Base-by-base conservation (phyloP, 2,113 vertebrate species). In the Corythornis vintsioides region DNA sequence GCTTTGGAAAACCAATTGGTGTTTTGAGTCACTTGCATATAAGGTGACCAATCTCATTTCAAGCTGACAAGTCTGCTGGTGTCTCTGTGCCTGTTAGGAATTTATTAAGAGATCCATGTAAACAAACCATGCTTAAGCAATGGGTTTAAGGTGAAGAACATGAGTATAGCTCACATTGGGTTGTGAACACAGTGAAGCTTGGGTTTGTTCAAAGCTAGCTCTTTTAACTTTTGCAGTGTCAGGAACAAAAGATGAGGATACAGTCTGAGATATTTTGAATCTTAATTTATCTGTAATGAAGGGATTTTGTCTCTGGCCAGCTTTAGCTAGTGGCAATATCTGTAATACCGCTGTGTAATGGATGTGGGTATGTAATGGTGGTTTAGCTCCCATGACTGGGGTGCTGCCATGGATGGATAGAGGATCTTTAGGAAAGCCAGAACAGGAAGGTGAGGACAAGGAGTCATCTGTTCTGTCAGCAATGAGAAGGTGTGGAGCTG, bases 381-480 rank as follows among this genome's bases (percentile, higher is more conserved):
- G 47, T 22, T 29, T 50, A 33, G 29, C 20, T 82, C 8, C 4
- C 5, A 0, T 56, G 63, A 11, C 59, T 56, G 63, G 52, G 24
- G 3, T 69, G 43, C n/a, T 83, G 56, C 45, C 5, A 0, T 15
- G 60, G 45, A 24, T 53, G 56, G 52, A 29, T 11, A 22, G 55
- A 20, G 26, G 56, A 42, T 70, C 35, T 42, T 22, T 12, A 82
- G 38, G 43, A 86, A 75, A 59, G 55, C 19, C 33, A 38, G 35
- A 9, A 25, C 1, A 3, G 9, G 50, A 52, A 25, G 29, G 35
- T 0, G 0, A 53, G 35, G 25, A 57, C 15, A 9, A 4, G n/a
- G 15, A 74, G 3, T 13, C 5, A 5, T 40, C 29, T n/a, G 20
- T 75, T 43, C 33, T 40, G 19, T 25, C 50, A 57, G 78, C n/a